Evolutionary conservation across 2,888 invertebrate species (phyloP).

Genomic region (Tachina fera): DNA sequence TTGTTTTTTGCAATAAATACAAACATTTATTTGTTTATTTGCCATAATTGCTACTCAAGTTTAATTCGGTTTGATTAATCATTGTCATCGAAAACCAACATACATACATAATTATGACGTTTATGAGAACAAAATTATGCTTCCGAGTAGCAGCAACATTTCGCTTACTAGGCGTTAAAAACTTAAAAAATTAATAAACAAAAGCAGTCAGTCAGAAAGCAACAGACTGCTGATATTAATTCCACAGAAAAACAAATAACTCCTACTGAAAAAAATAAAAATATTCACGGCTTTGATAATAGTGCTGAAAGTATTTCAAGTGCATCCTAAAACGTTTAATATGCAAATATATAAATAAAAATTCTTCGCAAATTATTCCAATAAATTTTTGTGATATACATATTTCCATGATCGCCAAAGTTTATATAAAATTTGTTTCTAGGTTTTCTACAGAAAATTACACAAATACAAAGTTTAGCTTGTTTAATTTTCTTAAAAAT

Average conservation of each 20-base stretch:
- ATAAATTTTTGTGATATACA: no score
- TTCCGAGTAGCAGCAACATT: neutral
- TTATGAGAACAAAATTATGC: conserved; percentile 3
- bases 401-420: neutral
- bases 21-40: conserved; percentile 44
- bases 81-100: conserved; percentile 29
- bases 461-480: neutral
- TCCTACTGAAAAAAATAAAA: neutral
- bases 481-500: neutral
- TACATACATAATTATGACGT: neutral
- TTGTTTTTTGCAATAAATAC: no score
- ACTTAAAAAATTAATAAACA: conserved; percentile 16
- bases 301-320: no score
- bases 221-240: conserved; percentile 9
- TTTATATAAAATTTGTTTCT: neutral
- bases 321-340: no score
- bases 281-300: no score
- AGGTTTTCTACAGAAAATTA: neutral
- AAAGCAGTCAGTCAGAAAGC: conserved; percentile 16
- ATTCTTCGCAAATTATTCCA: no score
- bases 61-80: conserved; percentile 49
- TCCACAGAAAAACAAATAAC: neutral
- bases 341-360: no score
- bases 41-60: conserved; percentile 36
- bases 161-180: conserved; percentile 32